Evolutionary conservation across 2,888 invertebrate species (phyloP).

Genomic region (Amphiduros pacificus): DNA sequence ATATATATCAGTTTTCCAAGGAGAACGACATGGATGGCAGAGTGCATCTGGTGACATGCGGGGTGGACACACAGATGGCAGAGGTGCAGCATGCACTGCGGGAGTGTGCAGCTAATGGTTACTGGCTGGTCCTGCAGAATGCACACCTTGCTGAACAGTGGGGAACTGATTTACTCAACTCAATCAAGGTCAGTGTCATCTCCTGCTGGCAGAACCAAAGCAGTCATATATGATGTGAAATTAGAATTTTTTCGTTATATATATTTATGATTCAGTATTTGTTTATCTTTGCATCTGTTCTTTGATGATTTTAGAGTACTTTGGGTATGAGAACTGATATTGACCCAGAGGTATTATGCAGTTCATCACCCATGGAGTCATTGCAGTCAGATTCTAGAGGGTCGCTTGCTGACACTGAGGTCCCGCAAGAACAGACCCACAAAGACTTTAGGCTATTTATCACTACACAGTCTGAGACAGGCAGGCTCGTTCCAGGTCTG

Average conservation of each 20-base stretch:
- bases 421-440: no score
- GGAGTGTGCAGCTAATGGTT: conserved; percentile 49
- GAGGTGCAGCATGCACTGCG: conserved; percentile 46
- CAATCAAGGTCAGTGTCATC: conserved; percentile 43
- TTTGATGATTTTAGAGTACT: no score
- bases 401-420: no score
- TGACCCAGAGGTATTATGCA: no score
- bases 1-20: conserved; percentile 26
- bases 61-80: conserved; percentile 42
- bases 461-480: conserved; percentile 43
- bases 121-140: conserved; percentile 56
- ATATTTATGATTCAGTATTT: no score
- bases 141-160: conserved; percentile 47
- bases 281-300: no score
- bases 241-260: no score
- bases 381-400: no score
- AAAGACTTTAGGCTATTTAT: conserved; percentile 52
- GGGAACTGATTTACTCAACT: conserved; percentile 35
- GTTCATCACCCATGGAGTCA: no score
- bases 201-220: no score
- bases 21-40: conserved; percentile 51
- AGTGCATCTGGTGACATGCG: conserved; percentile 51
- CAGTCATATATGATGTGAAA: no score
- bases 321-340: no score
- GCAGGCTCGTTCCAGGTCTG: conserved; percentile 51